Evolutionary conservation across 2,113 vertebrate genomes (phyloP), one percentile per base, ranked within the genome.

Genomic region (Chauna torquata): DNA sequence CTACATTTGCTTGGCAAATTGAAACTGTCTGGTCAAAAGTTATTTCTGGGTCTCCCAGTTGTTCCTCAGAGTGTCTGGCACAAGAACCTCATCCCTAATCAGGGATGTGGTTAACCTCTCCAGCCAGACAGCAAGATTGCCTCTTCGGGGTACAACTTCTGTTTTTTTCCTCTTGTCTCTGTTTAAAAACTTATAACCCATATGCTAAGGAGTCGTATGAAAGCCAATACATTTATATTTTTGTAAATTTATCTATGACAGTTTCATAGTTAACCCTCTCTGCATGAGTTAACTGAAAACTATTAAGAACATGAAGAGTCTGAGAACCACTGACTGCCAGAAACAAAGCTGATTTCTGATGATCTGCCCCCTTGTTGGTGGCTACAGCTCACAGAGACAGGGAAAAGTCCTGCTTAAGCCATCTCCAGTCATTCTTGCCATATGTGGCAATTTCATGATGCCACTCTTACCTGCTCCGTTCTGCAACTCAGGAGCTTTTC

Each of bases 111-210:
- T 27, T 49, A 87, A 38, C 3, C 11, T 10, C 20, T 78, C 32
- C 52, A 62, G 16, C 30, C 27, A 6, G 2, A 20, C 30, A 62
- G 24, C 0, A 0, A 57, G 55, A 32, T 34, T 68, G 42, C 12
- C 1, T 54, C 13, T 65, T 79, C 2, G 1, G 28, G 28, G 5
- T 50, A 64, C 49, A 5, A 65, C 11, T 77, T 82, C 18, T 47
- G 5, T 36, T 77, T 88, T 71, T 23, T 78, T 20, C 13, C 28
- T 52, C 45, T 85, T 82, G 8, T 45, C 5, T 75, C 7, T 66
- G 20, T 69, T 42, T 58, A 50, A 93, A 95, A 85, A 34, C 3
- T 5, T 22, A 25, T 14, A 49, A 88, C 52, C 7, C 30, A 14
- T 28, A 71, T 45, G 18, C 28, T 90, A 19, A 88, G 42, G 55